Evolutionary conservation across 2,797 vertebrate species (phyloP).

Genomic region (Enteromius afrohamiltoni): DNA sequence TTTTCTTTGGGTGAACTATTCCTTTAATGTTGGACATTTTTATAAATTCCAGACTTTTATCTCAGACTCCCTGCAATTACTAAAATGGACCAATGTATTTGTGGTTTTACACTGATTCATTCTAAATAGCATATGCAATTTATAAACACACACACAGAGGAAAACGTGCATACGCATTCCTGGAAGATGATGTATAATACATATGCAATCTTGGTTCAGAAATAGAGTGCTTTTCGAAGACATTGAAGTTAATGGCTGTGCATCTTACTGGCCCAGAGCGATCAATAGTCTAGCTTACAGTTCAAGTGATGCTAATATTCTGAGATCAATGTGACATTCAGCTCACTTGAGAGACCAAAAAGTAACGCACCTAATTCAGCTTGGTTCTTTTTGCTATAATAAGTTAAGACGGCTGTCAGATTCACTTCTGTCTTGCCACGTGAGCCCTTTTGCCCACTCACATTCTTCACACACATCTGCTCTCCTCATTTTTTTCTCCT

Average conservation of each 20-base stretch:
- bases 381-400: constrained; percentile 76
- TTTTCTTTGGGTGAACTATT: no score
- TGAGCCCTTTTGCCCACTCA: constrained; percentile 56
- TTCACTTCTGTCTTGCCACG: constrained; percentile 71
- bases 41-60: background rate
- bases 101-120: background rate
- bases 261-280: constrained; percentile 63
- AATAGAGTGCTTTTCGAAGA: constrained; percentile 49
- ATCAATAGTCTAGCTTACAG: constrained; percentile 70
- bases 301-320: constrained; percentile 72
- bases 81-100: background rate
- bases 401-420: constrained; percentile 78
- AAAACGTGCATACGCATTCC: constrained; percentile 22
- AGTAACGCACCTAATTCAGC: constrained; percentile 75
- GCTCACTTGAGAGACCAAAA: constrained; percentile 64
- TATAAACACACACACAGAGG: background rate
- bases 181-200: constrained; percentile 50
- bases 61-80: background rate
- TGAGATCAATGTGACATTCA: constrained; percentile 66
- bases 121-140: background rate
- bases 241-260: constrained; percentile 56
- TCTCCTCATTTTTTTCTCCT: constrained; percentile 19
- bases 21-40: background rate
- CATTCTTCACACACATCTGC: constrained; percentile 40
- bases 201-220: constrained; percentile 57